Conservation (phyloP, 2,888 invertebrate genomes). For the Eupithecia subfuscata region DNA sequence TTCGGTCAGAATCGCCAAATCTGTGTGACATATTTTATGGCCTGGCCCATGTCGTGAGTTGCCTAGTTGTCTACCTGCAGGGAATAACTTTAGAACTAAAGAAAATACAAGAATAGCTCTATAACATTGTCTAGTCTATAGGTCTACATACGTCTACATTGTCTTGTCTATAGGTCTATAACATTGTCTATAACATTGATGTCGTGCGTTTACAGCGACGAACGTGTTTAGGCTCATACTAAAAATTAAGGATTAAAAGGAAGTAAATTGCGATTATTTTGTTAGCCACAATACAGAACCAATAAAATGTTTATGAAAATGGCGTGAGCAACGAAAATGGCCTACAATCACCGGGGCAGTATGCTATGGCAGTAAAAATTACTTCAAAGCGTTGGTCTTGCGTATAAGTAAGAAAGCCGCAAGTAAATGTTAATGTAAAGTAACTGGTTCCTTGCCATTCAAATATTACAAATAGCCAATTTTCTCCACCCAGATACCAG, state of each 20-base stretch:
- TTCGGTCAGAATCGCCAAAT: constrained; percentile 28
- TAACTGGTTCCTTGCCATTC: background rate
- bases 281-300: background rate
- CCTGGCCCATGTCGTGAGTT: constrained; percentile 10
- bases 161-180: no score
- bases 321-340: background rate
- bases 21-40: constrained; percentile 38
- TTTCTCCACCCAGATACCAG: constrained; percentile 86
- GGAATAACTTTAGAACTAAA: constrained; percentile 20
- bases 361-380: no score
- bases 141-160: no score
- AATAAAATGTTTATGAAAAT: background rate
- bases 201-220: background rate
- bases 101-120: background rate
- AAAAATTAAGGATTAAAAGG: background rate
- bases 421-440: background rate
- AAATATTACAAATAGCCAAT: background rate
- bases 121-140: background rate
- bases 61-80: constrained; percentile 19
- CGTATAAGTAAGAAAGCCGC: background rate
- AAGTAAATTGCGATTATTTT: background rate
- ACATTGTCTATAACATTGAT: no score
- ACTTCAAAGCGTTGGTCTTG: background rate
- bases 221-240: background rate
- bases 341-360: background rate